Conservation (phyloP, 1,140 invertebrate genomes). For the Uloborus diversus region DNA sequence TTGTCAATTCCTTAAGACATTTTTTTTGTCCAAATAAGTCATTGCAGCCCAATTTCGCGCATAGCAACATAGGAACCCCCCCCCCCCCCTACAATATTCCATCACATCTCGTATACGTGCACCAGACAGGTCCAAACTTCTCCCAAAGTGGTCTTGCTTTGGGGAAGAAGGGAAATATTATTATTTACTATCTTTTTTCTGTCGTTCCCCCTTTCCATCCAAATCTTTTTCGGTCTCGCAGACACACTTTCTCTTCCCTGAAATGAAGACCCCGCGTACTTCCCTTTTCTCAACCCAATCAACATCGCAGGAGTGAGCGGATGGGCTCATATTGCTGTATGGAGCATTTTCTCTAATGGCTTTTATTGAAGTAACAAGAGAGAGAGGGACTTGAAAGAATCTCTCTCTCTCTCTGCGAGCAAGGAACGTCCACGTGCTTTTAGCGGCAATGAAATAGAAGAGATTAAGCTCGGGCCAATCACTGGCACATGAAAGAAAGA, state of each 20-base stretch:
- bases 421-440: constrained; percentile 52
- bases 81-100: too few relatives aligned
- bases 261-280: constrained; percentile 38
- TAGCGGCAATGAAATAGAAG: constrained; percentile 56
- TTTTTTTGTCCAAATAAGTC: too few relatives aligned
- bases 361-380: constrained; percentile 56
- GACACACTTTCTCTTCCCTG: constrained; percentile 37
- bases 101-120: too few relatives aligned
- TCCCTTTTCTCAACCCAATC: constrained; percentile 43
- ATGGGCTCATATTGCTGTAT: constrained; percentile 50
- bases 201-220: constrained; percentile 2
- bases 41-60: too few relatives aligned
- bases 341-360: constrained; percentile 55
- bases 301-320: constrained; percentile 13
- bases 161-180: too few relatives aligned
- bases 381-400: constrained; percentile 35
- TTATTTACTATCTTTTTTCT: too few relatives aligned
- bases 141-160: too few relatives aligned
- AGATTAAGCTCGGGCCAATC: constrained; percentile 53
- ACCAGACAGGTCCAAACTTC: too few relatives aligned
- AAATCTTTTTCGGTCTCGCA: constrained; percentile 16
- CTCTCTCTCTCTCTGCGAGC: background rate
- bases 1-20: too few relatives aligned
- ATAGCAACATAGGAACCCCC: too few relatives aligned
- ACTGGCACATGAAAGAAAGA: constrained; percentile 52